Evolutionary conservation across 2,113 vertebrate species (phyloP).

Genomic region (Chaenogobius annularis): DNA sequence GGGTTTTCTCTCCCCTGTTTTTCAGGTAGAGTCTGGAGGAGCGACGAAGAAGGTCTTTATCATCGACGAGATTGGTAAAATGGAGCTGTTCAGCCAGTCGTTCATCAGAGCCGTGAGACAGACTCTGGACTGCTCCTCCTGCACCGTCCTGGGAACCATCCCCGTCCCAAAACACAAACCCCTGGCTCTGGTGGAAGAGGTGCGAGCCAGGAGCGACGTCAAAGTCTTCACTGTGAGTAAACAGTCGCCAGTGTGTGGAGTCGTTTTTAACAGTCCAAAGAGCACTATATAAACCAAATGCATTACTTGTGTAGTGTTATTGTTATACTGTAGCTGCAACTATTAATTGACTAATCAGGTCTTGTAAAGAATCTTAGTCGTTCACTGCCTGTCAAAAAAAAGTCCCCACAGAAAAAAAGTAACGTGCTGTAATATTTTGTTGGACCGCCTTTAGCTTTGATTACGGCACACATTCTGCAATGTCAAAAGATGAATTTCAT

Average conservation of each 20-base stretch:
- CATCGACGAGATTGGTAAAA: constrained; percentile 95
- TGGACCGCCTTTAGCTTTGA: too few species aligned
- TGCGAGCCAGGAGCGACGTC: constrained; percentile 84
- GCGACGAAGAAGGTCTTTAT: constrained; percentile 79
- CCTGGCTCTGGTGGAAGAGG: constrained; percentile 89
- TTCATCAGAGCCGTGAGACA: constrained; percentile 86
- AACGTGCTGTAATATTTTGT: too few species aligned
- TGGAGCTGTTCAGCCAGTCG: constrained; percentile 94
- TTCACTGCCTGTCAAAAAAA: too few species aligned
- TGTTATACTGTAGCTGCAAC: too few species aligned
- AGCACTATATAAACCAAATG: too few species aligned
- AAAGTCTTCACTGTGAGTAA: constrained; percentile 87
- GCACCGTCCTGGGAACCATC: constrained; percentile 87
- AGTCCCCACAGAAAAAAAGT: too few species aligned
- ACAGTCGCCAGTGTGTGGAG: background rate
- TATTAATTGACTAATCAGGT: too few species aligned
- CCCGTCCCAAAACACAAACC: constrained; percentile 87
- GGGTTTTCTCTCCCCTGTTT: background rate
- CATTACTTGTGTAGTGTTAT: too few species aligned
- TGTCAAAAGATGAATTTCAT: too few species aligned
- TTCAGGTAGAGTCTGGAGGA: constrained; percentile 68
- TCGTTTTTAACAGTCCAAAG: too few species aligned
- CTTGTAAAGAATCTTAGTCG: too few species aligned
- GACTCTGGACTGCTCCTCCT: constrained; percentile 69
- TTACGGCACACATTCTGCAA: too few species aligned